Evolutionary conservation across 2,888 invertebrate species (phyloP), one percentile per base, ranked within the genome.

Genomic region (Machimus atricapillus): DNA sequence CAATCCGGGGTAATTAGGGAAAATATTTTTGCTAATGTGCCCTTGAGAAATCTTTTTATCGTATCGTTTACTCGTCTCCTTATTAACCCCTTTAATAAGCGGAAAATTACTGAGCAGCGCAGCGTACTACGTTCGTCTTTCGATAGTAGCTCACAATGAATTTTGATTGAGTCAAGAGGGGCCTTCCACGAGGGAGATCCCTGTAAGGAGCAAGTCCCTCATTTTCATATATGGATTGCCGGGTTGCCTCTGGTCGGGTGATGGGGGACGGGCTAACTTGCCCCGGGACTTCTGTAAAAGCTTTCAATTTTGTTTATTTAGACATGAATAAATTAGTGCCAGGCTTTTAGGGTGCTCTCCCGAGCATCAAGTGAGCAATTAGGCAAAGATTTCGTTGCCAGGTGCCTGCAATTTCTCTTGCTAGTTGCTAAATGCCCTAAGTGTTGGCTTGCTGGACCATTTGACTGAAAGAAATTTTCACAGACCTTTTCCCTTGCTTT

Each of bases 341-440:
- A 23, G 52, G 52, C 79, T 52, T 79, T 79, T 79, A 79, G 52
- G 79, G 79, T 46, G 52, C 52, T 27, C 52, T 52, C 52, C 16
- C 16, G 23, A 52, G 79, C 46, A 79, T 79, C 79, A 79, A 79
- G 79, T 79, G 79, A 79, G 79, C 79, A 79, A 79, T 79, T 79
- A 79, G 46, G 79, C 76, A 46, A 46, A 40, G 46, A 40, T 43
- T 78, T 78, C 52, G 79, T 79, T 79, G 79, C 79, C 31, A 66
- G 66, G 66, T 66, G 66, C 23, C 66, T 27, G 23, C 66, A 66
- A 52, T 52, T 52, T n/a, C 16, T 52, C 46, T 52, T 52, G 52
- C 52, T 52, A 52, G 5, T n/a, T 46, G 43, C 43, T 16, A n/a
- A 16, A 52, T 52, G 7, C n/a, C 52, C 52, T 52, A n/a, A 52